Percentiles rank a stretch among this genome's conserved stretches.
Evolutionary conservation across 2,113 vertebrate genomes (phyloP).

Genomic region (Prunella himalayana): DNA sequence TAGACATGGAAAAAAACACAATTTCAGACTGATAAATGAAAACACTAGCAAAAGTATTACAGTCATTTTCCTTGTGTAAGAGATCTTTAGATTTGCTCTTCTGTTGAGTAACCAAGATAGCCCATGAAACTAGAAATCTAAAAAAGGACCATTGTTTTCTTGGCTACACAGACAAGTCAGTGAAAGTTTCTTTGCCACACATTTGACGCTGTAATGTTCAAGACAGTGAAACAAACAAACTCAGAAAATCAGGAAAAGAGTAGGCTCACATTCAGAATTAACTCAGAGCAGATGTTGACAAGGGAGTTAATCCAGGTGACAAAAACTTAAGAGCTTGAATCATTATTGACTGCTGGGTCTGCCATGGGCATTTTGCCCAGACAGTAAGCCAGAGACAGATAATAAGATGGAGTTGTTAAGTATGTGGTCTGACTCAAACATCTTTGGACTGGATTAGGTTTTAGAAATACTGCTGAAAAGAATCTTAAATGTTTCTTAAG

Average conservation of each 20-base stretch:
- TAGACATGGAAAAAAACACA: not conserved
- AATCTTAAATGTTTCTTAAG: not conserved
- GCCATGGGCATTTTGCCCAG: not conserved
- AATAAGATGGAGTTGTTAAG: not conserved
- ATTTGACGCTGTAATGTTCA: not conserved
- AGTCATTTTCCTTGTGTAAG: not conserved
- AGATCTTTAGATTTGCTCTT: not conserved
- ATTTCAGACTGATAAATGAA: not conserved
- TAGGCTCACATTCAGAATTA: not conserved
- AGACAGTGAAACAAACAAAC: not conserved
- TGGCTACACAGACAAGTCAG: not conserved
- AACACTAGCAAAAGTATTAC: not conserved
- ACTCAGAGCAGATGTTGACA: not conserved
- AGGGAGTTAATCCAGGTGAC: not conserved
- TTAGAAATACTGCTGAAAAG: not conserved
- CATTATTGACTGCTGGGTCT: not conserved
- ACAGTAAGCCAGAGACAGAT: not conserved
- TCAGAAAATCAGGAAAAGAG: not conserved
- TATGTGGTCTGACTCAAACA: not conserved
- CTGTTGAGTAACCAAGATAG: not conserved
- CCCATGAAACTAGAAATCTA: not conserved
- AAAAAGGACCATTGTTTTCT: not conserved
- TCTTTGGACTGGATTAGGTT: not conserved
- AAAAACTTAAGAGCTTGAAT: not conserved
- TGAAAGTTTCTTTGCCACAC: not conserved